A percentile compares a stretch with the other conserved stretches of the same genome.
Evolutionary conservation across 2,113 vertebrate species (phyloP).

Genomic region (Clarias gariepinus): DNA sequence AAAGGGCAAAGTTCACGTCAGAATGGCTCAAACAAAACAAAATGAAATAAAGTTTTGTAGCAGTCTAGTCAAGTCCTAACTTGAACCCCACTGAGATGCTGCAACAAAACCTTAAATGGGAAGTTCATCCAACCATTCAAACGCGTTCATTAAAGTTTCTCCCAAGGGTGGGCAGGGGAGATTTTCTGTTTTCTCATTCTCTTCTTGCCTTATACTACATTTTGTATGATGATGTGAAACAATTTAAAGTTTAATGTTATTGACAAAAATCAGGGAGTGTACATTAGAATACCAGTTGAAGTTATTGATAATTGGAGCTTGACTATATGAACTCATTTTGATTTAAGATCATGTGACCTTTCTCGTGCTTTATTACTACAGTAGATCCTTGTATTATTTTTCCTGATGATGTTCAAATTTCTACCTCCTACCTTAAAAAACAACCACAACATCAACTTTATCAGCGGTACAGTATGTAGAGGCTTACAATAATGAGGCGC

Average conservation of each 20-base stretch:
- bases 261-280: not conserved
- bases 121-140: too few species aligned
- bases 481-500: not conserved
- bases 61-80: not conserved
- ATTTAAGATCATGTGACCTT: not conserved
- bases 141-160: too few species aligned
- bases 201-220: not conserved
- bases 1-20: not conserved
- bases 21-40: not conserved
- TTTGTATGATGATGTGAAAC: not conserved
- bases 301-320: not conserved
- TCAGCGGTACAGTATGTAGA: constrained; percentile 42
- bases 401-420: not conserved
- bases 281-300: not conserved
- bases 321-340: not conserved
- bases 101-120: too few species aligned
- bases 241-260: not conserved
- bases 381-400: not conserved
- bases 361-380: not conserved
- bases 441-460: constrained; percentile 32
- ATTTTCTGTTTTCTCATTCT: not conserved
- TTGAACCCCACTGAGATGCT: not conserved
- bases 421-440: not conserved
- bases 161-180: not conserved
- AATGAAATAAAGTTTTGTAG: not conserved